phyloP scores from a whole-genome alignment of 37 sponge, comb jelly and placozoan species.

The Ianthella basta region DNA sequence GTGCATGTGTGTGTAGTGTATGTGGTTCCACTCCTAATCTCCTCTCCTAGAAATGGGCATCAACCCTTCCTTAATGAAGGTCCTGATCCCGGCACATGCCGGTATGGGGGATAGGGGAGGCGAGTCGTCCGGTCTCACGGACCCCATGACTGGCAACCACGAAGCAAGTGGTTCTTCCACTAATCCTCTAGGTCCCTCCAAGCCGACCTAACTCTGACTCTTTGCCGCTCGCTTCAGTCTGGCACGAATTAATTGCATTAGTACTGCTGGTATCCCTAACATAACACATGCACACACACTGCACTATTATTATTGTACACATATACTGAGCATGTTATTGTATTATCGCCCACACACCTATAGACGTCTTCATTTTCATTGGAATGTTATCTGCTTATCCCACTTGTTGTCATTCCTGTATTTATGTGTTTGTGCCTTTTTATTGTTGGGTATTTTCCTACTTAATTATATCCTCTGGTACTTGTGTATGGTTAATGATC shows the following conservation, averaged over 20 bases:
- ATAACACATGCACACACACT: not conserved
- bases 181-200: not conserved
- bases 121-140: not conserved
- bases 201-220: not conserved
- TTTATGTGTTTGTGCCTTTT: constrained; percentile 7
- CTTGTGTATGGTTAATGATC: too few species aligned
- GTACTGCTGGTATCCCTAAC: not conserved
- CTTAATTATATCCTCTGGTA: too few species aligned
- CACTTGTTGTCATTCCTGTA: not conserved
- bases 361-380: not conserved
- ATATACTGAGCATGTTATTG: not conserved
- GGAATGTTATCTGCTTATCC: too few species aligned
- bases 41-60: constrained; percentile 8
- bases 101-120: not conserved
- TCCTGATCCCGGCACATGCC: not conserved
- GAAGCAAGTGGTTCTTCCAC: not conserved
- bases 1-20: not conserved
- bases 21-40: not conserved
- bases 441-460: constrained; percentile 11
- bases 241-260: not conserved
- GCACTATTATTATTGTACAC: too few species aligned
- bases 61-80: constrained; percentile 1
- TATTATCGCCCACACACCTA: not conserved
- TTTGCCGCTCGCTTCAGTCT: not conserved
- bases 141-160: not conserved